A percentile compares a stretch with the other conserved stretches of the same genome.
Evolutionary conservation across 2,113 vertebrate species (phyloP).

Genomic region (Tychaedon coryphoeus): DNA sequence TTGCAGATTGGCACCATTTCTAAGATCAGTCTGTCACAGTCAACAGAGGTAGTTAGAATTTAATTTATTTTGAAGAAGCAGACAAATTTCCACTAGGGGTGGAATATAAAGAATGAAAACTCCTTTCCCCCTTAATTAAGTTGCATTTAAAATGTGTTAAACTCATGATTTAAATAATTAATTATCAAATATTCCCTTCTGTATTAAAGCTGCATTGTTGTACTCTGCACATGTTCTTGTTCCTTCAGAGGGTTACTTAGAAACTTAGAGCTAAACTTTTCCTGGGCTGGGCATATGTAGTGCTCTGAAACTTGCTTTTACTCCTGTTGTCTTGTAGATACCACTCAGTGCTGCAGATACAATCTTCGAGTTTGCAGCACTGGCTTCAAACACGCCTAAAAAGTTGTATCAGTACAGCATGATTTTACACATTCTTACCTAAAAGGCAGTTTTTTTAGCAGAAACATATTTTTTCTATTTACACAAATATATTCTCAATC

Average conservation of each 20-base stretch:
- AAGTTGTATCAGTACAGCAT: neutral
- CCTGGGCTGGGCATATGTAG: neutral
- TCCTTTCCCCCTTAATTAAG: neutral
- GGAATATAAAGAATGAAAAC: neutral
- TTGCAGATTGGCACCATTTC: neutral
- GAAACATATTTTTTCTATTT: neutral
- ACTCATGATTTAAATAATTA: neutral
- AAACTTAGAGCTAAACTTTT: neutral
- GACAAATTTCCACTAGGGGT: neutral
- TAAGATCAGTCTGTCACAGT: neutral
- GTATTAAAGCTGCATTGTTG: neutral
- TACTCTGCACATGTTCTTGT: neutral
- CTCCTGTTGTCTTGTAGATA: neutral
- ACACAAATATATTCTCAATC: neutral
- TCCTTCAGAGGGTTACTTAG: neutral
- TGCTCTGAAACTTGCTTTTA: neutral
- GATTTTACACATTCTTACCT: neutral
- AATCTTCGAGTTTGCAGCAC: neutral
- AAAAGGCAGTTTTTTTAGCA: neutral
- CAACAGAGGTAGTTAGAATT: neutral
- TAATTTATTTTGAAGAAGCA: neutral
- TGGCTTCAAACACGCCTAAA: neutral
- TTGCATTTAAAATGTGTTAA: neutral
- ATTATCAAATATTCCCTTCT: neutral
- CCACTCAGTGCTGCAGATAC: neutral